Evolutionary conservation across 2,797 vertebrate species (phyloP), one percentile per base, ranked within the genome.

Genomic region (Garrulus glandarius): DNA sequence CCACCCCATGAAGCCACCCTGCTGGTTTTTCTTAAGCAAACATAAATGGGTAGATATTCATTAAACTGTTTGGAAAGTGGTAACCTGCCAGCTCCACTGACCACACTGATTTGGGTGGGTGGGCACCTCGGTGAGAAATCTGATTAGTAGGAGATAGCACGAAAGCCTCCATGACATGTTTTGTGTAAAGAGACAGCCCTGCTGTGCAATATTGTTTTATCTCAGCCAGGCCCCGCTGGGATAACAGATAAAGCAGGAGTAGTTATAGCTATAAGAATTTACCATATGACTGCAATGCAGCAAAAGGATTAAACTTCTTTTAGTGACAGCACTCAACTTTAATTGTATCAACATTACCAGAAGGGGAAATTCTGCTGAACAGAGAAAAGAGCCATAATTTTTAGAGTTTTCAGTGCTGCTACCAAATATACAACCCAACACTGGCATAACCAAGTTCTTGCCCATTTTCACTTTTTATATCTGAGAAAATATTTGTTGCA

Each of bases 171-270:
- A 20, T 44, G 75, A 94, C 94, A 75, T 34, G 41, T 78, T 93
- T 85, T 65, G 74, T 79, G 74, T 69, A 93, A 84, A 70, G 47
- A 92, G 52, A 72, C 32, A 85, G 56, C 20, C 89, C 87, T 84
- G 76, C 87, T 96, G 93, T 90, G 92, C 72, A 69, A 84, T 88
- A 91, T 67, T 84, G 68, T 88, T 93, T 3, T 81, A 61, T 76
- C 60, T 94, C 85, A 88, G 60, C 77, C 80, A 59, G 60, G 56
- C 44, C 92, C 90, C 89, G 67, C 90, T 95, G 95, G 26, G 90
- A 75, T 67, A 95, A 76, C 60, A 96, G 92, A 96, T 94, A 96
- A 95, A 96, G 36, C 57, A 83, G 70, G 52, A 96, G 72, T 55
- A 81, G 60, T 78, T 85, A 77, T 63, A 91, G 53, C 87, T 89